A percentile compares a stretch with the other conserved stretches of the same genome.
These are phyloP conservation scores for Julus scanicus DNA, from an alignment of 2,888 invertebrate species.

Conservation along the genomic window DNA sequence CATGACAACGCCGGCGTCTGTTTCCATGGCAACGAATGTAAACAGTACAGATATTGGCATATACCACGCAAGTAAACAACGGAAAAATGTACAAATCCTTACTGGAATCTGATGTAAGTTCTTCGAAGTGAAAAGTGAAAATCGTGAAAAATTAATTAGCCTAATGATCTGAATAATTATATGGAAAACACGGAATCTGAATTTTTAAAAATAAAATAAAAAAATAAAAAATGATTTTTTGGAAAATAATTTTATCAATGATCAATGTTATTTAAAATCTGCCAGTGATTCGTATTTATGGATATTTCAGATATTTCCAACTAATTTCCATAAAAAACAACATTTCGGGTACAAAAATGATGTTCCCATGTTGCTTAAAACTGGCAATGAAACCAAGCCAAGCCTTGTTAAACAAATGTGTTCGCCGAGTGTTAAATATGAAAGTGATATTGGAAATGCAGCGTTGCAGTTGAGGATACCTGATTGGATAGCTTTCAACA, in stretches of 20 bases:
- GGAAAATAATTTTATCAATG: not conserved
- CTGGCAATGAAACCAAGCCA: not conserved
- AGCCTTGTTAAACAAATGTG: not conserved
- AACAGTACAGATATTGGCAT: not conserved
- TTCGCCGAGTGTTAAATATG: constrained; percentile 52
- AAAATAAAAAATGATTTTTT: no score
- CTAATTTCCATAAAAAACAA: constrained; percentile 48
- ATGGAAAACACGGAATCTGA: no score
- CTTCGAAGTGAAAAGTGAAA: no score
- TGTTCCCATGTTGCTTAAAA: constrained; percentile 41
- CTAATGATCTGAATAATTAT: no score
- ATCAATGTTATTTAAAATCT: not conserved
- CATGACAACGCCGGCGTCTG: constrained; percentile 18
- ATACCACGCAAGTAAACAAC: not conserved
- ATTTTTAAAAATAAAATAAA: no score
- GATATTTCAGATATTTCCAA: not conserved
- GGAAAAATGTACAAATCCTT: not conserved
- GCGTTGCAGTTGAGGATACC: constrained; percentile 51
- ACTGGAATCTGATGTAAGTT: constrained; percentile 7
- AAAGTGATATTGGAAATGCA: constrained; percentile 49
- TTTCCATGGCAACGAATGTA: constrained; percentile 41
- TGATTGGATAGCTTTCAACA: constrained; percentile 55
- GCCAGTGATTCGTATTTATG: not conserved
- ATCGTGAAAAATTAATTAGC: no score
- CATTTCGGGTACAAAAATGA: constrained; percentile 52